These are phyloP conservation scores for Zaprionus capensis DNA, from an alignment of 1,140 invertebrate genomes.

Conservation along the genomic window DNA sequence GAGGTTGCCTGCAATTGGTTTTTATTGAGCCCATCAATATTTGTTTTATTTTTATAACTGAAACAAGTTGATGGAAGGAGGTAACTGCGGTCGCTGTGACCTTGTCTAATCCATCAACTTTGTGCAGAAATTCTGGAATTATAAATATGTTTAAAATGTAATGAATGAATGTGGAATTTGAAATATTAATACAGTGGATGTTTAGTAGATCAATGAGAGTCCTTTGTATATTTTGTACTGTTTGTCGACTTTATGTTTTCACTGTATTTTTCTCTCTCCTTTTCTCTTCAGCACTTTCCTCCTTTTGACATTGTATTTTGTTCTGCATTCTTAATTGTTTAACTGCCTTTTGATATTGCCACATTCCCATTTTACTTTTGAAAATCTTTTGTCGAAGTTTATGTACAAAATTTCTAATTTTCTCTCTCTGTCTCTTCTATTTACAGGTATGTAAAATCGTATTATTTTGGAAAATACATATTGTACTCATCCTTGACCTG, in stretches of 20 bases:
- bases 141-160: too few species aligned
- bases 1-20: slow-evolving; percentile 12
- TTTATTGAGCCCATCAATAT: slow-evolving; percentile 18
- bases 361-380: slow-evolving; percentile 23
- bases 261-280: not conserved
- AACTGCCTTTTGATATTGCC: not conserved
- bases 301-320: not conserved
- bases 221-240: too few species aligned
- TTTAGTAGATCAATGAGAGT: too few species aligned
- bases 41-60: slow-evolving; percentile 36
- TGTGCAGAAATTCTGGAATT: not conserved
- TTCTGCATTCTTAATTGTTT: not conserved
- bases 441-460: slow-evolving; percentile 53
- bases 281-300: not conserved
- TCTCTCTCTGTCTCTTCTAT: slow-evolving; percentile 20
- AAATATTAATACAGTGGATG: too few species aligned
- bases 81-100: not conserved
- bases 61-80: not conserved
- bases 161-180: too few species aligned
- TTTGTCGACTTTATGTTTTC: too few species aligned
- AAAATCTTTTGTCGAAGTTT: slow-evolving; percentile 34
- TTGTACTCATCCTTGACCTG: not conserved
- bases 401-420: slow-evolving; percentile 27
- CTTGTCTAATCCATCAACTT: slow-evolving; percentile 1
- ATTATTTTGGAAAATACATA: not conserved